Base-by-base conservation (phyloP, 2,797 vertebrate genomes). In the Parauchenoglanis ngamensis region DNA sequence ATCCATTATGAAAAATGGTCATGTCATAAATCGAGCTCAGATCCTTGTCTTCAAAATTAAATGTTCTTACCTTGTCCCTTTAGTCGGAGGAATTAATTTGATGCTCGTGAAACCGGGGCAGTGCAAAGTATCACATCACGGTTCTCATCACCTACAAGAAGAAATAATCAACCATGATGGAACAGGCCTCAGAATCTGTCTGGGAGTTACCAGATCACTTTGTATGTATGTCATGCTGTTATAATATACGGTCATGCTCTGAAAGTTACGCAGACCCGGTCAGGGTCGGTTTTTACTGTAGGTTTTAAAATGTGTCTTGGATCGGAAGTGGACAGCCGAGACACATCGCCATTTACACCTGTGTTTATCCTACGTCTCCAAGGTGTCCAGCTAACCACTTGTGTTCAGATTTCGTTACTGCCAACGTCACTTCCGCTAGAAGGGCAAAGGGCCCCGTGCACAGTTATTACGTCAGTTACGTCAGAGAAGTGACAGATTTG, bases 1-100 rank as follows among this genome's bases (percentile, higher is more conserved):
- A 84, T 75, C 68, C 78, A 46, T 79, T 86, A 44, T 31, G 31
- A 87, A 17, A 31, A 61, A 85, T 17, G 17, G 15, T 52, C 54
- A 44, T 75, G 56, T 84, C 15, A 31, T 80, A 83, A 81, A 82
- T 78, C 31, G n/a, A 21, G 49, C 15, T 59, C 56, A 79, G 77
- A 61, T 59, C 19, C 10, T 80, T 80, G 56, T 80, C 56, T 80
- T 80, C 56, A 25, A 25, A 80, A 61, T 80, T 11, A 61, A 80
- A 80, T 61, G 54, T 59, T 54, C 52, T 19, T 75, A 25, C 23
- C 75, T 28, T 4, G 8, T 23, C 21, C 19, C 5, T 79, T 35
- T 23, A 49, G 44, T 75, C 5, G 23, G 49, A 1, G 21, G 19
- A 80, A 40, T 25, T 25, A 40, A 79, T 79, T 40, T 59, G 21